These are phyloP conservation scores for Lordiphosa collinella DNA, from an alignment of 1,140 invertebrate genomes.

Conservation along the genomic window DNA sequence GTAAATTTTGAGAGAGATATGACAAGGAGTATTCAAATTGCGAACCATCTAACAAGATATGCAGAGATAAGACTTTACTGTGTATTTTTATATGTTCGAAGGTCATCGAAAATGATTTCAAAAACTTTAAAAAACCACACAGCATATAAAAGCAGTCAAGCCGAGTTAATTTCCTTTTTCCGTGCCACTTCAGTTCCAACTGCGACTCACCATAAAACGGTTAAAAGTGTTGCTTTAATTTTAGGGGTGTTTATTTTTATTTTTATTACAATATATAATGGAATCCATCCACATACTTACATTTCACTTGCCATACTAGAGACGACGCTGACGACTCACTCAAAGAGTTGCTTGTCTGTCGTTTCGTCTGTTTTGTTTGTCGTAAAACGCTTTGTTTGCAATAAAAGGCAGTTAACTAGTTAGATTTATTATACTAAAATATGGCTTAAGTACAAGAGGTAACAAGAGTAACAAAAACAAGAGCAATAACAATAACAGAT, in stretches of 20 bases:
- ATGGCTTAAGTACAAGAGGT: slow-evolving; percentile 65
- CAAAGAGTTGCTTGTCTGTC: slow-evolving; percentile 46
- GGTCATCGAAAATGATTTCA: background rate
- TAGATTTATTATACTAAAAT: slow-evolving; percentile 78
- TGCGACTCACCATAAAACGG: slow-evolving; percentile 40
- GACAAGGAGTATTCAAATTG: background rate
- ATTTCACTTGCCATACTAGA: slow-evolving; percentile 41
- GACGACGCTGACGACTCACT: slow-evolving; percentile 14
- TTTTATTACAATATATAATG: slow-evolving; percentile 73
- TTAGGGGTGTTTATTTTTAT: slow-evolving; percentile 66
- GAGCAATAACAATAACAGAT: slow-evolving; percentile 26
- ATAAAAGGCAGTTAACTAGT: slow-evolving; percentile 78
- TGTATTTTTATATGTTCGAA: too few species aligned
- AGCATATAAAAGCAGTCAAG: slow-evolving; percentile 13
- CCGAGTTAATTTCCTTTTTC: slow-evolving; percentile 23
- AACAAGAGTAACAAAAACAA: slow-evolving; percentile 43
- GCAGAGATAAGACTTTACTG: too few species aligned
- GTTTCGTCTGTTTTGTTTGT: slow-evolving; percentile 48
- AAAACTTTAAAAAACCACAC: background rate
- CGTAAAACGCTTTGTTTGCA: slow-evolving; percentile 77
- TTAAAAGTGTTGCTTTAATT: slow-evolving; percentile 67
- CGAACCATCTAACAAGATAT: too few species aligned
- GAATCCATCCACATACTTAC: slow-evolving; percentile 49
- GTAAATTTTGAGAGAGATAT: too few species aligned
- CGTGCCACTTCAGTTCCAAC: background rate